Conservation (phyloP, 2,113 vertebrate genomes). For the Tupaia tana region DNA sequence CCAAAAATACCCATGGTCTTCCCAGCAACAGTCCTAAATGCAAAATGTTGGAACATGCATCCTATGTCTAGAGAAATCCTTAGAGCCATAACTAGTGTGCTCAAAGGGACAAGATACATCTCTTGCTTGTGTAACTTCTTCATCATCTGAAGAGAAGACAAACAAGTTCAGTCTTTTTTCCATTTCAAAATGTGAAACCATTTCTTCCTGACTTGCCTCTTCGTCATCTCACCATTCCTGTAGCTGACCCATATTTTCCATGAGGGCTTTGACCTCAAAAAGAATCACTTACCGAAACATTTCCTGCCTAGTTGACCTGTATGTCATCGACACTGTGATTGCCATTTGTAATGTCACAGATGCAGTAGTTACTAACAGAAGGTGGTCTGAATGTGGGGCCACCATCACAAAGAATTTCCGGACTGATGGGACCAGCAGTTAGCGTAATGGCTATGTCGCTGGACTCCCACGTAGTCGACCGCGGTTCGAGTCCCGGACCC, state of each 20-base stretch:
- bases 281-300: slow-evolving; percentile 84
- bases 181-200: slow-evolving; percentile 96
- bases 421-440: no score
- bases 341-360: no score
- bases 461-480: no score
- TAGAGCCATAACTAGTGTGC: slow-evolving; percentile 98
- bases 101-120: slow-evolving; percentile 97
- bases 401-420: no score
- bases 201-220: slow-evolving; percentile 99
- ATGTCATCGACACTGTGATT: no score
- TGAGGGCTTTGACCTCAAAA: slow-evolving; percentile 97
- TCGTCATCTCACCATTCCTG: slow-evolving; percentile 97
- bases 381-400: no score
- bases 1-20: slow-evolving; percentile 98
- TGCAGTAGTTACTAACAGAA: no score
- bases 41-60: slow-evolving; percentile 98
- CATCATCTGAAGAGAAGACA: slow-evolving; percentile 94
- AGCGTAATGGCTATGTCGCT: no score
- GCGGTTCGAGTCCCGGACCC: no score
- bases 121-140: slow-evolving; percentile 91
- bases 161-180: slow-evolving; percentile 99
- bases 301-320: no score
- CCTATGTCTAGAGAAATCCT: slow-evolving; percentile 96
- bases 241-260: slow-evolving; percentile 98
- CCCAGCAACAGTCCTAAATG: slow-evolving; percentile 98